A percentile compares a stretch with the other conserved stretches of the same genome.
These are phyloP conservation scores for Callopanchax toddi DNA, from an alignment of 2,113 vertebrate species.

Conservation along the genomic window DNA sequence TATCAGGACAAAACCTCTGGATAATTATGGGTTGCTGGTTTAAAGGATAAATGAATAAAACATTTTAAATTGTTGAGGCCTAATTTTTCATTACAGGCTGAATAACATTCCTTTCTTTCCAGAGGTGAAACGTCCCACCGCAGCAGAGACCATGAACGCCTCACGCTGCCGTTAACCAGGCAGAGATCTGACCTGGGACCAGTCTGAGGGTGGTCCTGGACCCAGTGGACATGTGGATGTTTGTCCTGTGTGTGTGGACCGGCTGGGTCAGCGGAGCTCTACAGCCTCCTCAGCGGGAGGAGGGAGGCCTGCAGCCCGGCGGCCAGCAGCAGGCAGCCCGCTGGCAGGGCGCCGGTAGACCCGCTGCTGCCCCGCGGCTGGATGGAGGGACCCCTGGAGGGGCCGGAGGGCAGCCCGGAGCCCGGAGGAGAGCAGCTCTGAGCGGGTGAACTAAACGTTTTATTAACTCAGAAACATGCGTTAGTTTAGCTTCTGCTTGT, in stretches of 20 bases:
- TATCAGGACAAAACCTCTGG: too few species aligned
- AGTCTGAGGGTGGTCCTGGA: background rate
- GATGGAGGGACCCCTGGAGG: fast-evolving
- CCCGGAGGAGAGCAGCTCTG: slow-evolving; percentile 10
- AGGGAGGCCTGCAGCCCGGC: slow-evolving; percentile 3
- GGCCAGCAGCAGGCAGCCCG: background rate
- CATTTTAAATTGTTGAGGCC: too few species aligned
- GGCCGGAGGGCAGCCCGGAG: background rate
- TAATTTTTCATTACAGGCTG: too few species aligned
- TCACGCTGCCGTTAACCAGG: background rate
- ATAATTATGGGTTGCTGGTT: too few species aligned
- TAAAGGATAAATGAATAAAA: too few species aligned
- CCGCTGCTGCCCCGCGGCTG: background rate
- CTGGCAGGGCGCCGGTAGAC: background rate
- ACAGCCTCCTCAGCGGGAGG: slow-evolving; percentile 10
- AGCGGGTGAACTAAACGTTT: slow-evolving; percentile 49
- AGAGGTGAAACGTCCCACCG: too few species aligned
- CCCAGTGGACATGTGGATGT: slow-evolving; percentile 14
- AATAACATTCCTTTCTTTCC: too few species aligned
- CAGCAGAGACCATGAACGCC: slow-evolving; percentile 3
- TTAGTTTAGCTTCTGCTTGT: too few species aligned
- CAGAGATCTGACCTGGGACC: background rate
- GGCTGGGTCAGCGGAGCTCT: slow-evolving; percentile 21
- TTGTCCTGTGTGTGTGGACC: slow-evolving; percentile 28
- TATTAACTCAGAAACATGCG: too few species aligned